Percentiles rank a stretch among this genome's conserved stretches.
Conservation (phyloP, 2,113 vertebrate species). For the Pelmatolapia mariae region DNA sequence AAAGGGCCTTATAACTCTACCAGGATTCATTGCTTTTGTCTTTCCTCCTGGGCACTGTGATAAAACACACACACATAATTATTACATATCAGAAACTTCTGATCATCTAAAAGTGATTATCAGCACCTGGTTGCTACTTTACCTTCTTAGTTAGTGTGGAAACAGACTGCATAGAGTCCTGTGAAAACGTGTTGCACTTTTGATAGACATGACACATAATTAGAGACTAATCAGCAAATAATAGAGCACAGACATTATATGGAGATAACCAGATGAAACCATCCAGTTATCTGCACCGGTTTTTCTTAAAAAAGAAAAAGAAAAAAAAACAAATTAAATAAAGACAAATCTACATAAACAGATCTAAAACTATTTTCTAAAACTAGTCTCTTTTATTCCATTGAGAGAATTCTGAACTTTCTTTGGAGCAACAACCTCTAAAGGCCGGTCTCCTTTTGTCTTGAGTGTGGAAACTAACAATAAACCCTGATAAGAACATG, state of each 20-base stretch:
- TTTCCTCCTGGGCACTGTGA: neutral
- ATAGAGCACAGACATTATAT: neutral
- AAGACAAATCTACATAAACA: neutral
- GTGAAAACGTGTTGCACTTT: neutral
- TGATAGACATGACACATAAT: neutral
- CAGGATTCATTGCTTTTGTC: neutral
- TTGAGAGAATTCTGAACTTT: neutral
- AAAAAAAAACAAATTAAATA: fast-evolving
- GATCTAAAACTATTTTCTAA: neutral
- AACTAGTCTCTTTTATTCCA: neutral
- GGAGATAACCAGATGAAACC: neutral
- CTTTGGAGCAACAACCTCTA: neutral
- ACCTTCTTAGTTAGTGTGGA: neutral
- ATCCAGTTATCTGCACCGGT: neutral
- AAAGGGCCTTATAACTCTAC: neutral
- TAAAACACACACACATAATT: neutral
- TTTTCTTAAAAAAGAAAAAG: no score
- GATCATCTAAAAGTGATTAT: neutral
- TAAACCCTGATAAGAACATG: neutral
- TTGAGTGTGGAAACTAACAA: neutral
- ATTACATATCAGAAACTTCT: neutral
- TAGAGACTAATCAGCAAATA: neutral
- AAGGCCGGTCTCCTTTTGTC: neutral
- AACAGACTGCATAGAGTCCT: neutral
- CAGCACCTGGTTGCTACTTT: neutral